Evolutionary conservation across 1,140 invertebrate genomes (phyloP), one percentile per base, ranked within the genome.

Genomic region (Caenorhabditis remanei): DNA sequence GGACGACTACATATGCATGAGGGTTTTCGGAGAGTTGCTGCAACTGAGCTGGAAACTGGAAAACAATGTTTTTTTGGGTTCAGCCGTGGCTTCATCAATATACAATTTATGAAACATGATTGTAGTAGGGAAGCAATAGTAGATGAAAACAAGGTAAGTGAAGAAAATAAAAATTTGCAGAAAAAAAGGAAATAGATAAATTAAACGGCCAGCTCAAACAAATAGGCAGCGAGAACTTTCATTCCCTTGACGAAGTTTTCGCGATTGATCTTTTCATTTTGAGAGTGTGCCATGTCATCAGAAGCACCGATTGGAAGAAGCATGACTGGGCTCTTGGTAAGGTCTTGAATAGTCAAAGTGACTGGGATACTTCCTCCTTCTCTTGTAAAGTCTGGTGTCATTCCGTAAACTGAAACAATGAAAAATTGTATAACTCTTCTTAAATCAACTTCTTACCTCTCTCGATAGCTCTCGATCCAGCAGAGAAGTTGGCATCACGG

Each of bases 281-380:
- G 97, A 1, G 97, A 98, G 94, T 99, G 97, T 86, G 97, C 97
- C 87, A 97, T 97, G 94, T 99, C 97, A 93, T 99, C 97, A 86
- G 95, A 95, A 88, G 95, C 95, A 79, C 97, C 97, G 56, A 94
- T 93, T 4, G 97, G 97, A 75, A 99, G 94, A 53, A 99, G 94
- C 88, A 99, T 94, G 43, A 98, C 96, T 94, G 96, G 98, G 92
- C 96, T 97, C 0, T 96, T 96, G 75, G 96, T 98, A 4, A 96
- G 94, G 93, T 97, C 95, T 93, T 97, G 95, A 90, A 95, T 94
- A 24, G 96, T 98, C 84, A 99, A 93, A 84, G 97, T 98, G 65
- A 99, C 96, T 9, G 97, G 97, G 93, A 98, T 99, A 14, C 96
- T 97, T 7, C 97, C 97, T 61, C 98, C 98, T 93, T 99, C 97